phyloP scores from a whole-genome alignment of 2,113 vertebrate genomes.

The Anoplopoma fimbria region DNA sequence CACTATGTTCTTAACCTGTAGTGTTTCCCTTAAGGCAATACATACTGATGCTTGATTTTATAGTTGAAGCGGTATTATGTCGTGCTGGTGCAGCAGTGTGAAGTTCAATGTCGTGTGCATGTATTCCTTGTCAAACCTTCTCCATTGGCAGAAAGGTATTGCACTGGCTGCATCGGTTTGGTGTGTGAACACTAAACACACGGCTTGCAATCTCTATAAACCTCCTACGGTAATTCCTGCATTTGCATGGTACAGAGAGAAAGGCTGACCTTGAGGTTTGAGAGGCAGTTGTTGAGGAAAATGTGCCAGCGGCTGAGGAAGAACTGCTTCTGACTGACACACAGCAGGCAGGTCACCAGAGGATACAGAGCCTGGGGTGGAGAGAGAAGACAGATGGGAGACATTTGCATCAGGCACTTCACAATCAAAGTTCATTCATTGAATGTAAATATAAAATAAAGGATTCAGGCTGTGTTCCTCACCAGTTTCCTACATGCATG shows the following conservation, averaged over 20 bases:
- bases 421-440: conserved; percentile 1
- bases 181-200: background rate
- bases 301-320: conserved; percentile 98
- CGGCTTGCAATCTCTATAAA: background rate
- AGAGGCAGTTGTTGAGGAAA: conserved; percentile 99
- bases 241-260: background rate
- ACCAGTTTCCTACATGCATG: background rate
- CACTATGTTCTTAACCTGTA: conserved; percentile 10
- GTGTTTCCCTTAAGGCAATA: conserved; percentile 21
- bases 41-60: conserved; percentile 12
- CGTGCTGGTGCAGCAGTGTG: background rate
- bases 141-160: background rate
- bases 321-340: conserved; percentile 98
- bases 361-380: conserved; percentile 93
- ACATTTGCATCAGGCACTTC: background rate
- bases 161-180: background rate
- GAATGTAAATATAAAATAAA: background rate
- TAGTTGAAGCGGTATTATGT: background rate
- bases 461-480: background rate
- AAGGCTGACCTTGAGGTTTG: conserved; percentile 94
- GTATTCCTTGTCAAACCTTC: conserved; percentile 1
- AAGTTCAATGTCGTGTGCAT: conserved; percentile 8
- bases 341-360: conserved; percentile 96
- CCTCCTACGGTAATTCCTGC: background rate
- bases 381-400: conserved; percentile 38